Evolutionary conservation across 2,888 invertebrate genomes (phyloP).

Genomic region (Chalcosyrphus nemorum): DNA sequence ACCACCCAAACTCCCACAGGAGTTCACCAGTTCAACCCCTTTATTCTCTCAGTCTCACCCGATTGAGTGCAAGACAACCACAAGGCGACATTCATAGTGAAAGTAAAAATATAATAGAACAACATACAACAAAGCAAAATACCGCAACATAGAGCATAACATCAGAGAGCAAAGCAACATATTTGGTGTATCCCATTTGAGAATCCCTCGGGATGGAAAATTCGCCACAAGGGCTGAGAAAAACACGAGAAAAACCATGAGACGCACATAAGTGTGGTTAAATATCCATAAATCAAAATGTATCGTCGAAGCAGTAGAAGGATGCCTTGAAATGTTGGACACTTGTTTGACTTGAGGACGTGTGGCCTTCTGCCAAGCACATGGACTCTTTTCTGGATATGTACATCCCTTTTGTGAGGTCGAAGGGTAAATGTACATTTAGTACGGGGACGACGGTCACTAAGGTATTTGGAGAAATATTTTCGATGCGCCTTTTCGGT

Average conservation of each 20-base stretch:
- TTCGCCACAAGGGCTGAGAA: constrained; percentile 60
- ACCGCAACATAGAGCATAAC: constrained; percentile 43
- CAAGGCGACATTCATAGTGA: constrained; percentile 61
- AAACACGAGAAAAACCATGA: constrained; percentile 53
- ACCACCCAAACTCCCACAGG: constrained; percentile 40
- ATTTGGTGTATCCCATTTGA: constrained; percentile 63
- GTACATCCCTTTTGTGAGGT: constrained; percentile 41
- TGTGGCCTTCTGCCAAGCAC: constrained; percentile 36
- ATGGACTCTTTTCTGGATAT: constrained; percentile 30
- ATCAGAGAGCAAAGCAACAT: constrained; percentile 47
- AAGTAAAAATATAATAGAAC: constrained; percentile 60
- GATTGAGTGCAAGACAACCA: constrained; percentile 36
- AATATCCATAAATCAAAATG: constrained; percentile 82
- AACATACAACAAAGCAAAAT: constrained; percentile 45
- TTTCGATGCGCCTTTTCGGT: constrained; percentile 10
- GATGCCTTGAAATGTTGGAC: constrained; percentile 60
- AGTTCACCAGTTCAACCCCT: constrained; percentile 61
- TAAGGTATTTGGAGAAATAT: constrained; percentile 53
- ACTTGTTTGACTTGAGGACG: constrained; percentile 70
- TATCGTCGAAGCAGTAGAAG: constrained; percentile 43
- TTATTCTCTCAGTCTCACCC: neutral
- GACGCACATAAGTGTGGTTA: constrained; percentile 79
- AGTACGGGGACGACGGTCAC: neutral
- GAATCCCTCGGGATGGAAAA: constrained; percentile 50
- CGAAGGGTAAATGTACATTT: constrained; percentile 58